phyloP scores from a whole-genome alignment of 2,113 vertebrate species.

The Elanus axillaris region DNA sequence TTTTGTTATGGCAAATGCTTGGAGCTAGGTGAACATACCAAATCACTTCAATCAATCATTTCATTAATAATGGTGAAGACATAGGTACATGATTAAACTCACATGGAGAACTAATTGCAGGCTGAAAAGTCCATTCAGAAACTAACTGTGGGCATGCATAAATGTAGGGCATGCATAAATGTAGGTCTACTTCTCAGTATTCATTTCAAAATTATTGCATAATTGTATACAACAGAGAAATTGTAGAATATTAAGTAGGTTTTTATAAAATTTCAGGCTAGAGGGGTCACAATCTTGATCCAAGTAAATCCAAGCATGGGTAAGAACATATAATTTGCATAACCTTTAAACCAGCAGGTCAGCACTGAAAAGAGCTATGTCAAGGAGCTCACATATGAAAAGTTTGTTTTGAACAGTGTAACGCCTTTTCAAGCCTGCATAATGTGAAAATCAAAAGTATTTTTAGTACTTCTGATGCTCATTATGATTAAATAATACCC shows the following conservation, averaged over 20 bases:
- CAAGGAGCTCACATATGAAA: not conserved
- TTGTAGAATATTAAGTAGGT: not conserved
- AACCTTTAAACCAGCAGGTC: not conserved
- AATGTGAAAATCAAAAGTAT: not conserved
- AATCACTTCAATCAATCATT: not conserved
- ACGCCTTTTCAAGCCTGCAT: not conserved
- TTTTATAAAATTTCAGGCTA: not conserved
- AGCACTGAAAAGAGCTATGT: not conserved
- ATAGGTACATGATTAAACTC: not conserved
- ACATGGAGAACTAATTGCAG: not conserved
- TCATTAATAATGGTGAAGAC: not conserved
- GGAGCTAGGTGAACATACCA: not conserved
- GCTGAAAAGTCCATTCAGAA: not conserved
- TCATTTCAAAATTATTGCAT: not conserved
- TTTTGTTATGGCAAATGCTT: not conserved
- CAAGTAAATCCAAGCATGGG: not conserved
- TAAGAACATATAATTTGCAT: not conserved
- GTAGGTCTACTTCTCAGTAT: not conserved
- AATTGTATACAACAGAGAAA: not conserved
- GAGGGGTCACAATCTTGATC: not conserved
- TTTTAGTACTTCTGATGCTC: not conserved
- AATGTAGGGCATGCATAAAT: not conserved
- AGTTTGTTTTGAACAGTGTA: not conserved
- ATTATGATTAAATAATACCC: not conserved
- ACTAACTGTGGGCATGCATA: not conserved